Percentiles rank a stretch among this genome's conserved stretches.
Evolutionary conservation across 2,113 vertebrate species (phyloP).

Genomic region (Amphiprion percula): DNA sequence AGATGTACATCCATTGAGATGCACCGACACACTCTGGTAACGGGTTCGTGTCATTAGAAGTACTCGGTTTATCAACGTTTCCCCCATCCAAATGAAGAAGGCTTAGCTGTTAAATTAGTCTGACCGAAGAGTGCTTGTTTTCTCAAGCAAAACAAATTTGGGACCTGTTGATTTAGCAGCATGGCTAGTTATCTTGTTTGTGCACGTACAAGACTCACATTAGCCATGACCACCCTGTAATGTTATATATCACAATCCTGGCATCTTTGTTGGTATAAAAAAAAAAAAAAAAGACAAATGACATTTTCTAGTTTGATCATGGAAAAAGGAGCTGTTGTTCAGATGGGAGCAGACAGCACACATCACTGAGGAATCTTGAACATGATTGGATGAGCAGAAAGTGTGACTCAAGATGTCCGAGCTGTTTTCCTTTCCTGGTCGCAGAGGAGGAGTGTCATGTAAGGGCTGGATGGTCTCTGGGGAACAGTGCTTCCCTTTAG

Average conservation of each 20-base stretch:
- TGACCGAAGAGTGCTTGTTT: slow-evolving; percentile 50
- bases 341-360: slow-evolving; percentile 56
- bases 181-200: slow-evolving; percentile 6
- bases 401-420: slow-evolving; percentile 38
- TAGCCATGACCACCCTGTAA: neutral
- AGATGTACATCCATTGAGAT: slow-evolving; percentile 56
- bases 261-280: neutral
- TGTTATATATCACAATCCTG: slow-evolving; percentile 7
- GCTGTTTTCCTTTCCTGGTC: slow-evolving; percentile 53
- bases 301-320: slow-evolving; percentile 27
- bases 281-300: neutral
- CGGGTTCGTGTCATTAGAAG: slow-evolving; percentile 61
- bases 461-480: slow-evolving; percentile 9
- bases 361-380: slow-evolving; percentile 62
- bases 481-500: slow-evolving; percentile 1
- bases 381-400: slow-evolving; percentile 63
- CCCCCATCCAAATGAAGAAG: slow-evolving; percentile 8
- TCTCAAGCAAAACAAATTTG: slow-evolving; percentile 54
- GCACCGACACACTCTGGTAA: slow-evolving; percentile 68
- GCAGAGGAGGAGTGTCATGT: slow-evolving; percentile 27
- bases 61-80: slow-evolving; percentile 48
- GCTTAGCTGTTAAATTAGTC: slow-evolving; percentile 46
- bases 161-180: slow-evolving; percentile 52
- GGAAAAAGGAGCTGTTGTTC: slow-evolving; percentile 45
- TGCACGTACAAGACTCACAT: slow-evolving; percentile 19